A percentile compares a stretch with the other conserved stretches of the same genome.
phyloP scores from a whole-genome alignment of 2,113 vertebrate genomes.

The Arothron firmamentum region DNA sequence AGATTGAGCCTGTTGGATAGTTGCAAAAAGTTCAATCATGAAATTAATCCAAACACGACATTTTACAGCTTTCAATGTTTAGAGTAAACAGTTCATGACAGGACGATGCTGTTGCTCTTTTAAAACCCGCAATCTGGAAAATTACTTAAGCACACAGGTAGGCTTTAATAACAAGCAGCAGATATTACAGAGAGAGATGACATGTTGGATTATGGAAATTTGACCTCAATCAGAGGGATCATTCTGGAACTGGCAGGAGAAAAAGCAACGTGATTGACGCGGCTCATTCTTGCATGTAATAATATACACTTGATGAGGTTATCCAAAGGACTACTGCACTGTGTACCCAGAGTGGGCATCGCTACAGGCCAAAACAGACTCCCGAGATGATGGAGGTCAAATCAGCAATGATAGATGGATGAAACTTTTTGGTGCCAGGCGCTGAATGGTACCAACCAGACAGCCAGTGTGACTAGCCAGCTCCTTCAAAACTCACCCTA shows the following conservation, averaged over 20 bases:
- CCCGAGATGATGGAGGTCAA: slow-evolving; percentile 29
- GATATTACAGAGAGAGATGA: slow-evolving; percentile 28
- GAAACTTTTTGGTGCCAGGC: slow-evolving; percentile 32
- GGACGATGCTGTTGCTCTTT: slow-evolving; percentile 47
- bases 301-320: slow-evolving; percentile 34
- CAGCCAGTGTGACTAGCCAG: slow-evolving; percentile 42
- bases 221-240: too few relatives aligned
- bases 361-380: slow-evolving; percentile 30
- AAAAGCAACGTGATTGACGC: slow-evolving; percentile 35
- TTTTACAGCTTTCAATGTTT: slow-evolving; percentile 64
- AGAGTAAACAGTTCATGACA: slow-evolving; percentile 60
- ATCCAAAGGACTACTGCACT: slow-evolving; percentile 40
- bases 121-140: slow-evolving; percentile 56
- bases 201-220: slow-evolving; percentile 6
- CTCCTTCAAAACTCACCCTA: slow-evolving; percentile 34
- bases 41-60: slow-evolving; percentile 45
- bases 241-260: background rate
- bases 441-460: slow-evolving; percentile 29
- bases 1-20: slow-evolving; percentile 64
- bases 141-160: slow-evolving; percentile 37
- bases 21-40: slow-evolving; percentile 67
- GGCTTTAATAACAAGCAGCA: slow-evolving; percentile 42
- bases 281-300: slow-evolving; percentile 23
- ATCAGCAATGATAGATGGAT: slow-evolving; percentile 29
- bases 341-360: slow-evolving; percentile 11